phyloP scores from a whole-genome alignment of 2,888 invertebrate genomes.

The Acrobasis consociella region DNA sequence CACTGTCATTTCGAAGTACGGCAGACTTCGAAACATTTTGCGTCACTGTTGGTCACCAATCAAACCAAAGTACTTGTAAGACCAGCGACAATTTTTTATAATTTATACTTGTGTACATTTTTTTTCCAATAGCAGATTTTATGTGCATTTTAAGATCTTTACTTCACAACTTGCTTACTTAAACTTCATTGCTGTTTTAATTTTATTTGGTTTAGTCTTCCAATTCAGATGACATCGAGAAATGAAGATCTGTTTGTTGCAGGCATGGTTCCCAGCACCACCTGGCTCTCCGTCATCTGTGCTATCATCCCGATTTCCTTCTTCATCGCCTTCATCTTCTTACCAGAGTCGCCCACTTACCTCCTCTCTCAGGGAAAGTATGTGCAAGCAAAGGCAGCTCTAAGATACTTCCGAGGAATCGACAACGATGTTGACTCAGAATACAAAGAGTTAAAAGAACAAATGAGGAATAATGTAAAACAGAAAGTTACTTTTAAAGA shows the following conservation, averaged over 20 bases:
- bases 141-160: too few species aligned
- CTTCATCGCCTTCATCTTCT: slow-evolving; percentile 80
- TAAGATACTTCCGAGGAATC: slow-evolving; percentile 84
- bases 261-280: slow-evolving; percentile 68
- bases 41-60: too few species aligned
- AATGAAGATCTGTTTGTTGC: slow-evolving; percentile 38
- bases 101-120: too few species aligned
- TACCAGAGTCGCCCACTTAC: slow-evolving; percentile 89
- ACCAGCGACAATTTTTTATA: too few species aligned
- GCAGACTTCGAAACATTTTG: too few species aligned
- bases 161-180: too few species aligned
- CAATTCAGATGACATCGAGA: slow-evolving; percentile 7
- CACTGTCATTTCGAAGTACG: too few species aligned
- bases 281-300: slow-evolving; percentile 68
- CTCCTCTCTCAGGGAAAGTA: slow-evolving; percentile 79
- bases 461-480: slow-evolving; percentile 66
- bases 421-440: slow-evolving; percentile 83
- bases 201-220: background rate
- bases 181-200: slow-evolving; percentile 8
- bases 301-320: slow-evolving; percentile 69
- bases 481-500: slow-evolving; percentile 74
- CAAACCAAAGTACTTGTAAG: too few species aligned
- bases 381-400: slow-evolving; percentile 82
- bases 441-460: slow-evolving; percentile 72
- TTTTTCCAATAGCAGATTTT: too few species aligned